Conservation (phyloP, 2,113 vertebrate genomes). For the Aleadryas rufinucha region DNA sequence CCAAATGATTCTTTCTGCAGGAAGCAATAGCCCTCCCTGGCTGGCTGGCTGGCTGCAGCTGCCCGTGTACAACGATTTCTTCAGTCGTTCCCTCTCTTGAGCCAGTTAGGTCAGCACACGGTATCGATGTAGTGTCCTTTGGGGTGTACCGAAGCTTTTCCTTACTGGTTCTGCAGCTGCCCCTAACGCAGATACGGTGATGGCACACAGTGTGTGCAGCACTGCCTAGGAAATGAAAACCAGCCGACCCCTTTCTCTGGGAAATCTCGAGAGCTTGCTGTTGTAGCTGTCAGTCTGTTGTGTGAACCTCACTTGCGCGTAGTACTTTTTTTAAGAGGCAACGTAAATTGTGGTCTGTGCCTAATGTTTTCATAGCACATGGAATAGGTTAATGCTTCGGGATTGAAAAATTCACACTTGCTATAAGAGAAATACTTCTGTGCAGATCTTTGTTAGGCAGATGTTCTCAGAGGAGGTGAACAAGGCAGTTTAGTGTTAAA, state of each 20-base stretch:
- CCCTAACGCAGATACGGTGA: background rate
- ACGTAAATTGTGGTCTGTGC: slow-evolving; percentile 71
- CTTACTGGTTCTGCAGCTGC: slow-evolving; percentile 13
- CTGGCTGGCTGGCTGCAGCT: background rate
- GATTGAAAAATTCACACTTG: slow-evolving; percentile 28
- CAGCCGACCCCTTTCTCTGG: slow-evolving; percentile 29
- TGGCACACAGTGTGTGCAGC: background rate
- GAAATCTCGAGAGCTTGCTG: slow-evolving; percentile 51
- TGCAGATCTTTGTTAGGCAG: slow-evolving; percentile 52
- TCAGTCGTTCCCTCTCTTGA: background rate
- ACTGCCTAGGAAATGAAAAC: background rate
- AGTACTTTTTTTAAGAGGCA: slow-evolving; percentile 45
- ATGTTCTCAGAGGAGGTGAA: slow-evolving; percentile 33
- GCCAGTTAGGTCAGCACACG: background rate
- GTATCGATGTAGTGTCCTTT: background rate
- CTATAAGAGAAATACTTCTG: slow-evolving; percentile 60
- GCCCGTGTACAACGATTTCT: background rate
- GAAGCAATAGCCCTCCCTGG: background rate
- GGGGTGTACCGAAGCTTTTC: slow-evolving; percentile 8
- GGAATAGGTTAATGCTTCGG: slow-evolving; percentile 45
- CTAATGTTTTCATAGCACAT: slow-evolving; percentile 70
- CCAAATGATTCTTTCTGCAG: background rate
- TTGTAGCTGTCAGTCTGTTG: slow-evolving; percentile 53
- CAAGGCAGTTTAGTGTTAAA: slow-evolving; percentile 15
- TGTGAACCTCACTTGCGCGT: slow-evolving; percentile 65